A percentile compares a stretch with the other conserved stretches of the same genome.
phyloP scores from a whole-genome alignment of 23 tunicate species.

The Aplidium turbinatum region DNA sequence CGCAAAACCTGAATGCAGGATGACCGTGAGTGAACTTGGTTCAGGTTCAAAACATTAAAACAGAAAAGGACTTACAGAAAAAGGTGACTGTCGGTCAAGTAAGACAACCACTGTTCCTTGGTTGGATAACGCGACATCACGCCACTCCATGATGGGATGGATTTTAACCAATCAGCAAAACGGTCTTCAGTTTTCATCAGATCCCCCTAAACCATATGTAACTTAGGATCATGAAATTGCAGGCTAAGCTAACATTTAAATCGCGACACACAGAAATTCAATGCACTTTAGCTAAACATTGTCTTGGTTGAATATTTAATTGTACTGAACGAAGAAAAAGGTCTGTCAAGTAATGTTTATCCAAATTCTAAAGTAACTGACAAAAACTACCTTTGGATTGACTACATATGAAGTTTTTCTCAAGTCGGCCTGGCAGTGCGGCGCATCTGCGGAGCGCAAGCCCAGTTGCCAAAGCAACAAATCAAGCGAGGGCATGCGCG shows the following conservation, averaged over 20 bases:
- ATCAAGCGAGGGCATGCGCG: slow-evolving; percentile 76
- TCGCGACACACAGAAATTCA: too few relatives aligned
- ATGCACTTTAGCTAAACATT: too few relatives aligned
- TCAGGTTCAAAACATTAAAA: neutral
- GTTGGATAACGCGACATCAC: slow-evolving; percentile 49
- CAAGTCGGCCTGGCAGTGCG: slow-evolving; percentile 31
- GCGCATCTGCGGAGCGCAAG: slow-evolving; percentile 11
- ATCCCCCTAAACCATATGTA: slow-evolving; percentile 52
- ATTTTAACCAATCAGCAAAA: slow-evolving; percentile 67
- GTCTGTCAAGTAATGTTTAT: too few relatives aligned
- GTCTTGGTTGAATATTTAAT: too few relatives aligned
- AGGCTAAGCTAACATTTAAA: too few relatives aligned
- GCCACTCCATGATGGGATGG: slow-evolving; percentile 73
- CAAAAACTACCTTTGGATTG: slow-evolving; percentile 63
- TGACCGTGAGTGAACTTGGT: neutral
- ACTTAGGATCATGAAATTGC: too few relatives aligned
- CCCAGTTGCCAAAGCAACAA: slow-evolving; percentile 45
- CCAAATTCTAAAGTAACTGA: too few relatives aligned
- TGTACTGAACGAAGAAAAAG: too few relatives aligned
- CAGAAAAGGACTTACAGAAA: slow-evolving; percentile 45
- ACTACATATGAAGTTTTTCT: slow-evolving; percentile 57
- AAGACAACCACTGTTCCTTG: slow-evolving; percentile 48
- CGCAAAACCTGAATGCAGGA: slow-evolving; percentile 49
- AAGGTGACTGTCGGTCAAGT: slow-evolving; percentile 45
- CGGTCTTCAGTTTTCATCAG: slow-evolving; percentile 61